Conservation (phyloP, 2,888 invertebrate species). For the Nebria salina region DNA sequence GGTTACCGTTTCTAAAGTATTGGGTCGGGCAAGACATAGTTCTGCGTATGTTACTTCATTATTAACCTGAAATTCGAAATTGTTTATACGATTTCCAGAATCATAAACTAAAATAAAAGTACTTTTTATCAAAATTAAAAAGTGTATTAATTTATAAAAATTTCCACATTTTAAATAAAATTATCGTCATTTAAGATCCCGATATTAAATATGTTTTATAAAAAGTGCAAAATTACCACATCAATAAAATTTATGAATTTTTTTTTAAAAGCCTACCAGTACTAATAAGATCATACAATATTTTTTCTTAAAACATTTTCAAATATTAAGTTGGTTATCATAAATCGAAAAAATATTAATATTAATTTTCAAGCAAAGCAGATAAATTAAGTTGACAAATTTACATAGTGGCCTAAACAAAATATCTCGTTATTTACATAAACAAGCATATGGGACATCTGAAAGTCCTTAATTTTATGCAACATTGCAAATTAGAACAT, state of each 20-base stretch:
- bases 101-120: neutral
- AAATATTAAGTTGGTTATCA: too few species aligned
- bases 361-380: too few species aligned
- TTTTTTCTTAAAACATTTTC: too few species aligned
- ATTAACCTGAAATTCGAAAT: conserved; percentile 52
- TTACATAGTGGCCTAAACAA: too few species aligned
- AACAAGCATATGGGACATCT: neutral
- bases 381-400: too few species aligned
- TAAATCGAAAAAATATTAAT: too few species aligned
- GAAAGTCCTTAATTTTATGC: neutral
- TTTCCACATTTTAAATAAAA: neutral
- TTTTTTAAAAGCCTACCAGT: too few species aligned
- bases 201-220: neutral
- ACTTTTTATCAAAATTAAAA: neutral
- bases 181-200: neutral
- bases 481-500: neutral
- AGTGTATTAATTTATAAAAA: too few species aligned
- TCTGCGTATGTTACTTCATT: conserved; percentile 73
- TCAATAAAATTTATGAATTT: too few species aligned
- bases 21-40: conserved; percentile 67
- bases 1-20: conserved; percentile 62
- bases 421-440: neutral
- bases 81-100: neutral
- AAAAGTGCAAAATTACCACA: too few species aligned
- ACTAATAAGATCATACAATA: too few species aligned